Evolutionary conservation across 2,113 vertebrate species (phyloP).

Genomic region (Cynopterus brachyotis): DNA sequence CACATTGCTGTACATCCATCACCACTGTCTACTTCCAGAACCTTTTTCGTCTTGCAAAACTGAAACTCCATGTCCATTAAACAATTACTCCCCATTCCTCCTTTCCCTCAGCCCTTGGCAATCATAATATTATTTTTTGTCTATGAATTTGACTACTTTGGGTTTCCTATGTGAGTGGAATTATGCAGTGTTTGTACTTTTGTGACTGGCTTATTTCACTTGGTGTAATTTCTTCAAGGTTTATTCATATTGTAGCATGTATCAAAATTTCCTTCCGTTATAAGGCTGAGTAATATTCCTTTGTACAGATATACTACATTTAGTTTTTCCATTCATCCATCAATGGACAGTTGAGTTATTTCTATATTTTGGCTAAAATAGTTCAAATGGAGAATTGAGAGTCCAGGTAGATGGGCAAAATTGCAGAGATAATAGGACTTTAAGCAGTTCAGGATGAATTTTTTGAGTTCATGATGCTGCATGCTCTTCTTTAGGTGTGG

Average conservation of each 20-base stretch:
- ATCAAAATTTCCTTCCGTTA: neutral
- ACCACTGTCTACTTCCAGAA: neutral
- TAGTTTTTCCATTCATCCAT: neutral
- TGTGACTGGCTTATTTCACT: neutral
- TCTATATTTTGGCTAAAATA: neutral
- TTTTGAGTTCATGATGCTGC: neutral
- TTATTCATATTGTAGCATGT: neutral
- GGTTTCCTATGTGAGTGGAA: neutral
- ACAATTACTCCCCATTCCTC: neutral
- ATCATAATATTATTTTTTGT: neutral
- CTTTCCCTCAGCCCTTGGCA: neutral
- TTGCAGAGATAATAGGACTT: neutral
- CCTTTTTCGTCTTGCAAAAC: neutral
- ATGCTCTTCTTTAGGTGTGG: neutral
- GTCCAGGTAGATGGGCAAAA: neutral
- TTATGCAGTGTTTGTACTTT: neutral
- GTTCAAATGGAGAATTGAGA: neutral
- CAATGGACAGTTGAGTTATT: too few species aligned
- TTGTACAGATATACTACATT: neutral
- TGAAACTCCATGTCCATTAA: neutral
- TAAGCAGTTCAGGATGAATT: too few species aligned
- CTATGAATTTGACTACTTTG: slow-evolving; percentile 18
- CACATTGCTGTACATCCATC: neutral
- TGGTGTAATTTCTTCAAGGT: neutral
- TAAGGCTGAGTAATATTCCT: neutral